Base-by-base conservation (phyloP, 2,797 vertebrate genomes). In the Sternotherus odoratus region DNA sequence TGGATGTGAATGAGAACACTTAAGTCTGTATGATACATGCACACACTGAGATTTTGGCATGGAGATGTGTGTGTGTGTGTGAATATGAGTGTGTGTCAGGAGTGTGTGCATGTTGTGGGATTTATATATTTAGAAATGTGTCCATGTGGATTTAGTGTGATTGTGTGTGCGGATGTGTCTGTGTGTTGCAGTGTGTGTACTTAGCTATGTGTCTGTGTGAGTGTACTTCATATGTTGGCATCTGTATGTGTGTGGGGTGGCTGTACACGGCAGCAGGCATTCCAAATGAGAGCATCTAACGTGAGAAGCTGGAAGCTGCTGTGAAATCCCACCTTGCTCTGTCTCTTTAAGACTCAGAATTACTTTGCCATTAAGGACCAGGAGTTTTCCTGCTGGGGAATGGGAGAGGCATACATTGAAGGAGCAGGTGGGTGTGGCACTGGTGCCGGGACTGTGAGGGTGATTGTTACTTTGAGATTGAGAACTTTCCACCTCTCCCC, bases 1-100 rank as follows among this genome's bases (percentile, higher is more conserved):
- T 39, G 36, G 69, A 46, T 26, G 39, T 1, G 12, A 17, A 23
- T 33, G 17, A 72, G 13, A 10, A 28, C 30, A 17, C 60, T 13
- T 30, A 16, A 82, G 21, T 3, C 21, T 5, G 6, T 28, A 26
- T n/a, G 50, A 49, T 48, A 30, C 4, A 4, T 1, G 1, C 46
- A 77, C 16, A 84, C 5, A 10, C 15, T 66, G 72, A 51, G 57
- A 50, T 9, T 13, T 94, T 83, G 69, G 36, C 39, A 1, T 19
- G 23, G 21, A 72, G 69, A 54, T 13, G 1, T 53, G 28, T 90
- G 0, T 8, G 3, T 5, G 0, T 8, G 3, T 5, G 9, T 49
- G 10, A n/a, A 1, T 6, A 82, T 85, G 1, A 46, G 51, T 4
- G 9, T 23, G 1, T 74, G 19, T 12, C 53, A 39, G 72, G 10